Base-by-base conservation (phyloP, 1,140 invertebrate genomes). In the Euwallacea similis region DNA sequence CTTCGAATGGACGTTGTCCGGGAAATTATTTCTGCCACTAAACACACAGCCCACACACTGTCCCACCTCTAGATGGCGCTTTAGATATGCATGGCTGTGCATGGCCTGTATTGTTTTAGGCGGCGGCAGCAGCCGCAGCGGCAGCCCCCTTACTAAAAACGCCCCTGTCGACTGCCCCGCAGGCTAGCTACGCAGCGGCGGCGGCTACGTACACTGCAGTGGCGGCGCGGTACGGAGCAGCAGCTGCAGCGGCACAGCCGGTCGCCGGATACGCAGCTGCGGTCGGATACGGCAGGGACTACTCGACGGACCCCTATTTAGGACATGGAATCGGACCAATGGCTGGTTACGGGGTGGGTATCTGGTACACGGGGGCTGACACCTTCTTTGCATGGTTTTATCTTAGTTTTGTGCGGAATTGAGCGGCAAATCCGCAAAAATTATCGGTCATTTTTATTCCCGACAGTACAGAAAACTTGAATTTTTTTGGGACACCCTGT, bases 241-340 rank as follows among this genome's bases (percentile, higher is more conserved):
- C 88, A 73, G 84, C 84, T 7, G 59, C 61, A 50, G 89, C 88
- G 73, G 89, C 88, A 73, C 84, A 87, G 82, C 86, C 88, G 72
- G 84, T 87, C 87, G 46, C 46, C 71, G 83, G 88, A 79, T 86
- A 89, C 80, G 87, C 88, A 64, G 85, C 87, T 74, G 87, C 90
- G 63, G 88, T 89, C 74, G 90, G 91, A 76, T 96, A 95, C 82
- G 93, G 92, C 69, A 87, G 94, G 81, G 95, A 97, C 81, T 96
- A 95, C 81, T 90, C 93, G 78, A 50, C 46, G 21, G 95, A 98
- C 84, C 94, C 95, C 68, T 97, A 97, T 85, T 86, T 97, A 79
- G 94, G 94, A 81, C 95, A 97, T 84, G 92, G 94, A 77, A 97
- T 98, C 83, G 96, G 95, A 83, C 96, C 96, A 76, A 93, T 98